phyloP scores from a whole-genome alignment of 2,113 vertebrate genomes.

The Triplophysa rosa region DNA sequence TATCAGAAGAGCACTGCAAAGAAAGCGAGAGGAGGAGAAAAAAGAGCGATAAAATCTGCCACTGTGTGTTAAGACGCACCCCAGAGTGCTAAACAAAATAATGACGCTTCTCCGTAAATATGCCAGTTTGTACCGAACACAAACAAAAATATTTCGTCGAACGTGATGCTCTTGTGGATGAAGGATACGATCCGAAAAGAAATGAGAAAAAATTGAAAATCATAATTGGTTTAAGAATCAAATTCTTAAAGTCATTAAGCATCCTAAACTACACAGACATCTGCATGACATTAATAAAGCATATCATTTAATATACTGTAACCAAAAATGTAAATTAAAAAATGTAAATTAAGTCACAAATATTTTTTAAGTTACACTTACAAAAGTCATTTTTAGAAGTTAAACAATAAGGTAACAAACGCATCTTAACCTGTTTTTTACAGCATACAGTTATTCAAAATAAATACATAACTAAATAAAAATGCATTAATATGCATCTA shows the following conservation, averaged over 20 bases:
- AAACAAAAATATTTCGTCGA: slow-evolving; percentile 61
- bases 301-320: background rate
- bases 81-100: slow-evolving; percentile 77
- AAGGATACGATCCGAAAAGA: background rate
- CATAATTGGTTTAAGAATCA: background rate
- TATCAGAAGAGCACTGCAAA: slow-evolving; percentile 73
- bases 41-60: slow-evolving; percentile 69
- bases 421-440: too few species aligned
- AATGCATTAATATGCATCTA: slow-evolving; percentile 57
- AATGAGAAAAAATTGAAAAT: background rate
- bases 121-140: slow-evolving; percentile 72
- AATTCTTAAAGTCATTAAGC: background rate
- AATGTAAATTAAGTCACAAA: background rate
- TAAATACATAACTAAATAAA: too few species aligned
- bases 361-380: too few species aligned
- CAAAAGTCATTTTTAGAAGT: background rate
- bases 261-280: background rate
- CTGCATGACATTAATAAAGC: background rate
- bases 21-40: slow-evolving; percentile 29
- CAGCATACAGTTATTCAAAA: too few species aligned
- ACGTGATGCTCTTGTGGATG: slow-evolving; percentile 48
- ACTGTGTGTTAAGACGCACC: slow-evolving; percentile 75
- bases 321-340: too few species aligned
- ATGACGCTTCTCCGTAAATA: slow-evolving; percentile 76
- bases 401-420: background rate